Conservation (phyloP, 2,113 vertebrate species). For the Limnothrissa miodon region DNA sequence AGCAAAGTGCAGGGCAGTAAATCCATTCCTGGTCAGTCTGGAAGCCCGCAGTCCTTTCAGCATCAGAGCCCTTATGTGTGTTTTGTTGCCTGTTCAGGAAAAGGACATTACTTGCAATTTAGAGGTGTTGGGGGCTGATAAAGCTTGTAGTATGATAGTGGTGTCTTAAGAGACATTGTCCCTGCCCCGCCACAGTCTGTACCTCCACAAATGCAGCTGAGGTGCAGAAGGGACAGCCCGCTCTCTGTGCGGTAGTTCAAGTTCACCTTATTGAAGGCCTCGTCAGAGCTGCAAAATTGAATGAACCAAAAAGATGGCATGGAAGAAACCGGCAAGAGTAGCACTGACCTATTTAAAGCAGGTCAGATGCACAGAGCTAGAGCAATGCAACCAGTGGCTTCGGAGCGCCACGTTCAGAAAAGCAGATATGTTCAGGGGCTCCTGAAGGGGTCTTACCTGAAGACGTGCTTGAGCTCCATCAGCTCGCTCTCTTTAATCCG, state of each 20-base stretch:
- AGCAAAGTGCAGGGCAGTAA: slow-evolving; percentile 90
- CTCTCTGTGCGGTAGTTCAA: slow-evolving; percentile 86
- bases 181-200: slow-evolving; percentile 49
- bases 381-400: background rate
- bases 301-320: background rate
- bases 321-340: background rate
- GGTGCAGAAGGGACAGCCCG: slow-evolving; percentile 89
- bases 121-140: background rate
- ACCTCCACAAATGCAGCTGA: slow-evolving; percentile 89
- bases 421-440: background rate
- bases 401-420: background rate
- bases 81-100: slow-evolving; percentile 78
- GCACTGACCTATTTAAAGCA: slow-evolving; percentile 3
- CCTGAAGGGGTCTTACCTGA: slow-evolving; percentile 64
- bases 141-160: background rate
- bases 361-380: background rate
- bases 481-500: slow-evolving; percentile 83
- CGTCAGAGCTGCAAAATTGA: slow-evolving; percentile 79
- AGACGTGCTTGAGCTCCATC: slow-evolving; percentile 80
- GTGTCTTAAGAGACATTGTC: background rate
- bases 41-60: slow-evolving; percentile 91
- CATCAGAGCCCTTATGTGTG: slow-evolving; percentile 83
- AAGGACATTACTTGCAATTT: background rate
- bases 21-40: slow-evolving; percentile 85
- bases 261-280: slow-evolving; percentile 92